Evolutionary conservation across 2,888 invertebrate genomes (phyloP).

Genomic region (Patella depressa): DNA sequence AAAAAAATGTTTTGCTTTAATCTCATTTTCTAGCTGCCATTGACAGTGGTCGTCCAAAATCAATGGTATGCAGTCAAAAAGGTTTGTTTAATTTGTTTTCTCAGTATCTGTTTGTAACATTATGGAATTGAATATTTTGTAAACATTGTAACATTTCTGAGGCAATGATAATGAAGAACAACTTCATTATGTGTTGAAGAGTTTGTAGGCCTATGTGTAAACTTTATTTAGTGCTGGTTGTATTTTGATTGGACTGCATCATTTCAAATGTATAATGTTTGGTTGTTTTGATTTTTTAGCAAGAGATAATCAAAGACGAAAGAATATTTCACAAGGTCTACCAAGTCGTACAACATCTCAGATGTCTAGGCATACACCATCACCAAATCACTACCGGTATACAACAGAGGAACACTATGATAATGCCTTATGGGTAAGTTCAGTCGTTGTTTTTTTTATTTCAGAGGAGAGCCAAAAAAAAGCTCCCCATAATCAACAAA

Average conservation of each 20-base stretch:
- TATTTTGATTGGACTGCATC: background rate
- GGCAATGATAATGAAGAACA: too few relatives aligned
- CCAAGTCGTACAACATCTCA: constrained; percentile 41
- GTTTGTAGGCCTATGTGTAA: background rate
- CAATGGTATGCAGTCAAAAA: constrained; percentile 61
- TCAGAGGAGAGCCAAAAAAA: too few relatives aligned
- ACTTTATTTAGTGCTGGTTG: background rate
- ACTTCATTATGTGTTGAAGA: background rate
- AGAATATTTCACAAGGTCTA: constrained; percentile 44
- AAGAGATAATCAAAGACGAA: constrained; percentile 52
- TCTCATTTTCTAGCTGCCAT: constrained; percentile 58
- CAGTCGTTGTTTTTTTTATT: too few relatives aligned
- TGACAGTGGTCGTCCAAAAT: constrained; percentile 60
- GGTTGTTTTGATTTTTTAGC: constrained; percentile 38
- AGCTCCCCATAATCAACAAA: too few relatives aligned
- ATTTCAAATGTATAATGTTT: background rate
- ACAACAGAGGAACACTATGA: constrained; percentile 47
- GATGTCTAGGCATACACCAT: constrained; percentile 36
- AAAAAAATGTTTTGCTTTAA: background rate
- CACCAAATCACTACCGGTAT: constrained; percentile 22
- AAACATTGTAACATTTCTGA: too few relatives aligned
- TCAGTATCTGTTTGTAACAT: background rate
- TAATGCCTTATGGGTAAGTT: constrained; percentile 54
- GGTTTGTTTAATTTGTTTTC: constrained; percentile 41
- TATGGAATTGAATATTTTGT: background rate